Conservation (phyloP, 1,140 invertebrate genomes). For the Ctenoplectra terminalis region DNA sequence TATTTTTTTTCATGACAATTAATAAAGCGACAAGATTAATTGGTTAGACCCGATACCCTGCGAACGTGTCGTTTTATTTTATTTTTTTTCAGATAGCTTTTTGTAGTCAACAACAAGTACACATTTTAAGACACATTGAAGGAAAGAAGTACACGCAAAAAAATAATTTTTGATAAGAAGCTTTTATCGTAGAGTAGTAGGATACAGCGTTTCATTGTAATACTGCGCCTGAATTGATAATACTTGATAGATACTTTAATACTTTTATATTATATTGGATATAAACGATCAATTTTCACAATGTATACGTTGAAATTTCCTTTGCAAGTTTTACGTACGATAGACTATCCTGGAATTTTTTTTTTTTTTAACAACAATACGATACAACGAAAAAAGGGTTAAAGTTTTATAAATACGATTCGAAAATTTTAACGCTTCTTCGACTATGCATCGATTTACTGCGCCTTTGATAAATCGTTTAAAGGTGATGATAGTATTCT, state of each 20-base stretch:
- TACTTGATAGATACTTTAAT: slow-evolving; percentile 20
- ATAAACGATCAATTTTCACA: background rate
- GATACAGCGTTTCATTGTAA: slow-evolving; percentile 17
- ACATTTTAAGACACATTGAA: background rate
- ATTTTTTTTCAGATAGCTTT: background rate
- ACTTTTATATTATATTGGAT: slow-evolving; percentile 17
- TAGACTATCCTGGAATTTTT: background rate
- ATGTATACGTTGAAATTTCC: background rate
- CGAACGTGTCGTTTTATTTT: slow-evolving; percentile 5
- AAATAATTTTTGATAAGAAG: slow-evolving; percentile 14
- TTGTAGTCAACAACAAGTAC: background rate
- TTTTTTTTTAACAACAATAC: background rate
- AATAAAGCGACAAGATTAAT: slow-evolving; percentile 51
- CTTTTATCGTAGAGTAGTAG: slow-evolving; percentile 11
- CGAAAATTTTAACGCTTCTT: background rate
- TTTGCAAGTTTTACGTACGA: background rate
- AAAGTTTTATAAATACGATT: background rate
- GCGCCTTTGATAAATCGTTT: background rate
- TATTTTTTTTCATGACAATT: slow-evolving; percentile 46
- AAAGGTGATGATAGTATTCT: background rate
- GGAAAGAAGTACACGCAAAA: background rate
- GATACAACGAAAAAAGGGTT: too few relatives aligned
- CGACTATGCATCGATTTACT: background rate
- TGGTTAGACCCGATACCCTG: slow-evolving; percentile 6
- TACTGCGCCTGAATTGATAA: slow-evolving; percentile 1